Evolutionary conservation across 2,888 invertebrate species (phyloP), one percentile per base, ranked within the genome.

Genomic region (Tetragnatha montana): DNA sequence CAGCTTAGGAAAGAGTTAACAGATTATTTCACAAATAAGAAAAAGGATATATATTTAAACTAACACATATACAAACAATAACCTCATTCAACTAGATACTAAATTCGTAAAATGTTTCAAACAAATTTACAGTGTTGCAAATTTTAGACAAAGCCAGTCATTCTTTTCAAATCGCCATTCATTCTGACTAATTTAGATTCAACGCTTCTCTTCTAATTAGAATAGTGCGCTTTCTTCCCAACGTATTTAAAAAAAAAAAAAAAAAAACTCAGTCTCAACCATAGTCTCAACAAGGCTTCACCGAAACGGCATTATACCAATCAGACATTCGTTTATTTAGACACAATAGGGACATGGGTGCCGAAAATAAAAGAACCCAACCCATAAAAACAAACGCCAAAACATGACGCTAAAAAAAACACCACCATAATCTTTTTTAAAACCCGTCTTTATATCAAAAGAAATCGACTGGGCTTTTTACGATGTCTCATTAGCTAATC

Each of bases 321-420:
- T 69, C 82, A 78, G 14, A 71, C 22, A 70, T 88, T 88, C 76
- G 71, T 76, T 88, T 88, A 71, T 78, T 81, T 81, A 75, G 47
- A 22, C 71, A 82, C 60, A 82, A 87, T 87, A 50, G 87, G 75
- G 75, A 81, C 78, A 81, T 75, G 49, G 22, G 75, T 49, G 22
- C 8, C 12, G 12, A 82, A 73, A 82, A 51, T 47, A 7, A 19
- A 68, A 68, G 69, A 84, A 76, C 8, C 35, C n/a, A 12, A 51
- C 8, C 7, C 19, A 14, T 8, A 68, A 74, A 51, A 60, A 83
- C 19, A 73, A 82, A 80, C 35, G 17, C 17, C 14, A 78, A 22
- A 85, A 71, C 21, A 71, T 12, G 50, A 50, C 70, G 70, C 49
- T 4, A 80, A 83, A 21, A 74, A 80, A 73, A 80, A 68, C 80